These are phyloP conservation scores for Drosophila mayaguana DNA, from an alignment of 2,888 invertebrate species.

Conservation along the genomic window DNA sequence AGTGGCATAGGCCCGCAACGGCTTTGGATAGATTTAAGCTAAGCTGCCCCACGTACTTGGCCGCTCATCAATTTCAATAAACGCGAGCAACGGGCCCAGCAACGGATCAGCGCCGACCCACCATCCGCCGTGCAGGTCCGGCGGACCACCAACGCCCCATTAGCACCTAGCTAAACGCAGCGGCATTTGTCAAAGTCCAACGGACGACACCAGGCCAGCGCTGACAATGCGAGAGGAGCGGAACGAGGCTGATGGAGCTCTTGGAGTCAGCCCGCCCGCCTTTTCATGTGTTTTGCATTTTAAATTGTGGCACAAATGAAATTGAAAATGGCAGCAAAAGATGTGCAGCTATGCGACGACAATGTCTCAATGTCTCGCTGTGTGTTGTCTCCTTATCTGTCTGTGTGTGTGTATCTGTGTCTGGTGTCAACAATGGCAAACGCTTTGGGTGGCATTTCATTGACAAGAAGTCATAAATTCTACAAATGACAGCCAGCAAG, in stretches of 20 bases:
- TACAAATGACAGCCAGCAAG: slow-evolving; percentile 70
- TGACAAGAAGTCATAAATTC: slow-evolving; percentile 76
- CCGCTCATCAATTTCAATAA: slow-evolving; percentile 79
- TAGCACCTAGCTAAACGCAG: slow-evolving; percentile 71
- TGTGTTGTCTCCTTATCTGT: slow-evolving; percentile 26
- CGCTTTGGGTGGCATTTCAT: slow-evolving; percentile 76
- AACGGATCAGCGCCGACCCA: slow-evolving; percentile 18
- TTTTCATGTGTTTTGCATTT: slow-evolving; percentile 78
- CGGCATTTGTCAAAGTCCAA: slow-evolving; percentile 73
- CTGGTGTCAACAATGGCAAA: slow-evolving; percentile 70
- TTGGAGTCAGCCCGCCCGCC: neutral
- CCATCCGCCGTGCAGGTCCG: slow-evolving; percentile 6
- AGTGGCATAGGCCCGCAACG: slow-evolving; percentile 34
- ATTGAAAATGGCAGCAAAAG: slow-evolving; percentile 74
- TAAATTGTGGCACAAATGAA: slow-evolving; percentile 78
- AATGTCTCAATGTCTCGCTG: slow-evolving; percentile 46
- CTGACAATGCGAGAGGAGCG: slow-evolving; percentile 17
- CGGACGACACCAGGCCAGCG: slow-evolving; percentile 33
- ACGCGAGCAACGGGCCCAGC: slow-evolving; percentile 26
- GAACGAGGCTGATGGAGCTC: neutral
- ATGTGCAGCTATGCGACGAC: slow-evolving; percentile 72
- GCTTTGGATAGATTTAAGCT: slow-evolving; percentile 65
- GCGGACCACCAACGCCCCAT: slow-evolving; percentile 62
- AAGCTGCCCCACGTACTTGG: slow-evolving; percentile 78
- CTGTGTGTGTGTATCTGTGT: slow-evolving; percentile 30